phyloP scores from a whole-genome alignment of 1,140 invertebrate species.

The Ceratosolen solmsi region DNA sequence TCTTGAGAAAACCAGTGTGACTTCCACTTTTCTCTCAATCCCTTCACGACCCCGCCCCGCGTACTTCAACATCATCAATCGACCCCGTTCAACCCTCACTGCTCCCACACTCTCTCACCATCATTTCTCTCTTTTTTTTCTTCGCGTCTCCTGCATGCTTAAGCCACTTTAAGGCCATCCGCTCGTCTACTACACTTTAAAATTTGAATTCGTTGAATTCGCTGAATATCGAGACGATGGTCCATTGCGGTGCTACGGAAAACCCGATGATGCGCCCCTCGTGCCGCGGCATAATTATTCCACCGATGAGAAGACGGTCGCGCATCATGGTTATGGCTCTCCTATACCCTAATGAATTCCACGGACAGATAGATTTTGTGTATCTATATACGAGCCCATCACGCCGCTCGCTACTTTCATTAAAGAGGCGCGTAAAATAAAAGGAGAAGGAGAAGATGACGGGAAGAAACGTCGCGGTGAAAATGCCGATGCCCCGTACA shows the following conservation, averaged over 20 bases:
- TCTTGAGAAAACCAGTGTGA: neutral
- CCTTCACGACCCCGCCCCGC: neutral
- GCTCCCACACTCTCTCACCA: too few species aligned
- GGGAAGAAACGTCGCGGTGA: neutral
- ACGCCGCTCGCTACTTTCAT: constrained; percentile 31
- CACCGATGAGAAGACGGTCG: neutral
- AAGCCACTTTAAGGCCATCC: constrained; percentile 42
- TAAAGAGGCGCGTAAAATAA: constrained; percentile 27
- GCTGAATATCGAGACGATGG: constrained; percentile 42
- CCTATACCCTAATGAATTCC: constrained; percentile 41
- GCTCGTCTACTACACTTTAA: constrained; percentile 14
- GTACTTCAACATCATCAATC: too few species aligned
- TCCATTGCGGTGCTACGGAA: neutral
- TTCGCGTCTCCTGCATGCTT: constrained; percentile 9
- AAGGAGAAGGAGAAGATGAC: neutral
- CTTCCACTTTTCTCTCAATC: neutral
- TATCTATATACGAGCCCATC: neutral
- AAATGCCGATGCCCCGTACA: constrained; percentile 11
- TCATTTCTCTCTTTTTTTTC: constrained; percentile 38
- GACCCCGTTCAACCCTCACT: too few species aligned
- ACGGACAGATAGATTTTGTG: constrained; percentile 32
- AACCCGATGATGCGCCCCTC: constrained; percentile 23
- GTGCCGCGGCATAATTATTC: constrained; percentile 49
- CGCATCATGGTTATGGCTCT: constrained; percentile 4
- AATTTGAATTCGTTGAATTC: constrained; percentile 50